phyloP scores from a whole-genome alignment of 2,113 vertebrate genomes.

The Salvelinus namaycush region DNA sequence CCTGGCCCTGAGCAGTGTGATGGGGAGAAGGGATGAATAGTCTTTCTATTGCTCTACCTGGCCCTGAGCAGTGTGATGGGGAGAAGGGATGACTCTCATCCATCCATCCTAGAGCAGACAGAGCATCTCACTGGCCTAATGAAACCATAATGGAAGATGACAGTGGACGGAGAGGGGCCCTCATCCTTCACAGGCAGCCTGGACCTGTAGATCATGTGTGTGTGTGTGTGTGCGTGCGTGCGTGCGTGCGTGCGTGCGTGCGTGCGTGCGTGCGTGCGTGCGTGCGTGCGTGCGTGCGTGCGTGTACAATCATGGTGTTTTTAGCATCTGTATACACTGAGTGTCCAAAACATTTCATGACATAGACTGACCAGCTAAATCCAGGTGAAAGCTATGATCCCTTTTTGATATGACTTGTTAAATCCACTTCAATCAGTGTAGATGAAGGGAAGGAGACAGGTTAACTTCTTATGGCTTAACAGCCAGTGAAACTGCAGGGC shows the following conservation, averaged over 20 bases:
- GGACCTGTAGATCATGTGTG: constrained; percentile 14
- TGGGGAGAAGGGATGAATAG: constrained; percentile 15
- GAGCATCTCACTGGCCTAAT: constrained; percentile 39
- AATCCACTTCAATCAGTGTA: too few species aligned
- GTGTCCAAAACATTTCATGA: too few species aligned
- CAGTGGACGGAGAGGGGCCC: constrained; percentile 22
- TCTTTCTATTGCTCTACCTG: neutral
- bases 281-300: neutral
- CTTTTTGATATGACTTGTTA: too few species aligned
- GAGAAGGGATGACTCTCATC: constrained; percentile 38
- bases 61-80: constrained; percentile 40
- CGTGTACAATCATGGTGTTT: neutral
- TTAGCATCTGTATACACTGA: too few species aligned
- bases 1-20: constrained; percentile 36
- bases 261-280: constrained; percentile 5
- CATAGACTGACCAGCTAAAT: too few species aligned
- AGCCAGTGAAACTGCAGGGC: too few species aligned
- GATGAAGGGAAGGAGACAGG: too few species aligned
- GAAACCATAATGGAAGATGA: constrained; percentile 59
- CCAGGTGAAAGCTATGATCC: too few species aligned
- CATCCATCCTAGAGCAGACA: constrained; percentile 21
- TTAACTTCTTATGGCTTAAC: too few species aligned
- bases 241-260: neutral
- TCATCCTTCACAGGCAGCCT: constrained; percentile 20
- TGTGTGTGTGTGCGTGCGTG: neutral